Percentiles rank a stretch among this genome's conserved stretches.
These are phyloP conservation scores for Zelostemma sp. DNA, from an alignment of 1,140 invertebrate genomes.

Conservation along the genomic window DNA sequence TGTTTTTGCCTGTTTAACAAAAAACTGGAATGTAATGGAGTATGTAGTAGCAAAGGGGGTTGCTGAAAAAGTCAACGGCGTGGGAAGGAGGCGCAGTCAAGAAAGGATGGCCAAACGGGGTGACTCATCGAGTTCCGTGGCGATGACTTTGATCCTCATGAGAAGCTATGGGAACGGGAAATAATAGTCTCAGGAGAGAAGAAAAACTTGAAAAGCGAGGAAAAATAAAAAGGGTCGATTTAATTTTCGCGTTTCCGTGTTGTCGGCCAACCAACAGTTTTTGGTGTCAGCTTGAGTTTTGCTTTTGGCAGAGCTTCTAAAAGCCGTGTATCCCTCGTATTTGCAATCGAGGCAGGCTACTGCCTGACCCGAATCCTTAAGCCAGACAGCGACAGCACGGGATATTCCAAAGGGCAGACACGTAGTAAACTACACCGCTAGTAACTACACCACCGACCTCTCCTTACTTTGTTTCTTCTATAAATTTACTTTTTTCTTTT, in stretches of 20 bases:
- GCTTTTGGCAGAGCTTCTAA: constrained; percentile 62
- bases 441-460: constrained; percentile 56
- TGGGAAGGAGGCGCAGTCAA: background rate
- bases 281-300: constrained; percentile 52
- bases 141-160: constrained; percentile 5
- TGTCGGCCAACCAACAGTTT: constrained; percentile 34
- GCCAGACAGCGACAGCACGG: constrained; percentile 50
- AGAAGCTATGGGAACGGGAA: constrained; percentile 27
- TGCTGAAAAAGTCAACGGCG: background rate
- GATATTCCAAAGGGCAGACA: constrained; percentile 53
- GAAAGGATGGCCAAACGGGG: constrained; percentile 1
- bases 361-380: constrained; percentile 67
- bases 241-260: constrained; percentile 57
- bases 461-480: too few relatives aligned
- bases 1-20: background rate
- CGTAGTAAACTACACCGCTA: constrained; percentile 57
- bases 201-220: constrained; percentile 18
- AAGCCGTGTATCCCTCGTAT: constrained; percentile 60
- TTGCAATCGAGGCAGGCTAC: constrained; percentile 64
- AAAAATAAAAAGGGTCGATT: constrained; percentile 45
- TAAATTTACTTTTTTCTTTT: constrained; percentile 32
- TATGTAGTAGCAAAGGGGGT: too few relatives aligned
- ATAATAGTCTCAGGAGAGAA: constrained; percentile 31
- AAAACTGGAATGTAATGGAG: background rate
- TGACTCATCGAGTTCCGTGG: constrained; percentile 27